Conservation (phyloP, 2,797 vertebrate species). For the Hozukius guyotensis region DNA sequence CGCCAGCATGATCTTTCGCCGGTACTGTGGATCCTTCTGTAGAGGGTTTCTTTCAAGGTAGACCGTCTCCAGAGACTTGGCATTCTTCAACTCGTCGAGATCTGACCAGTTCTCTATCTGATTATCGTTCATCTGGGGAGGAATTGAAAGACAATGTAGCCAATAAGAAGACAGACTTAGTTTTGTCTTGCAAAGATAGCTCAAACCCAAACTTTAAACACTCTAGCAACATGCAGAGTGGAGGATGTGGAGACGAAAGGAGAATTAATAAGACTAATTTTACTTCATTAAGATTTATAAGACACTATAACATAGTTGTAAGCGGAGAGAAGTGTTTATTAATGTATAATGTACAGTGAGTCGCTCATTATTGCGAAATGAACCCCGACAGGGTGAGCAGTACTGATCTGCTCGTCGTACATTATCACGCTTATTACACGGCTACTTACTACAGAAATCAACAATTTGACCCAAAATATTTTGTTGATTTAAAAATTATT, state of each 20-base stretch:
- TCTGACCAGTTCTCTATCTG: slow-evolving; percentile 97
- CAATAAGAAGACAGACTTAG: neutral
- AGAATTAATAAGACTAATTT: neutral
- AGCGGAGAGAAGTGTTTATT: neutral
- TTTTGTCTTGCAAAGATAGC: neutral
- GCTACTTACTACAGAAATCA: too few relatives aligned
- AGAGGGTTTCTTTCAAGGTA: slow-evolving; percentile 97
- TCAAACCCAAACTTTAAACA: neutral
- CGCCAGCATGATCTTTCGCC: slow-evolving; percentile 97
- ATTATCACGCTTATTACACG: too few relatives aligned
- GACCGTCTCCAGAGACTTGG: slow-evolving; percentile 92
- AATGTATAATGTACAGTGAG: neutral
- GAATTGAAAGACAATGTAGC: neutral
- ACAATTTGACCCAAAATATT: too few relatives aligned
- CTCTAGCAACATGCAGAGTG: neutral
- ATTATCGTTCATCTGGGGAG: slow-evolving; percentile 96
- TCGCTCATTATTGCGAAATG: too few relatives aligned
- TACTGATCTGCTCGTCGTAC: too few relatives aligned
- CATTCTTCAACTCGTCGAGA: slow-evolving; percentile 95
- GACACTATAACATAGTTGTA: neutral
- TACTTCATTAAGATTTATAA: neutral
- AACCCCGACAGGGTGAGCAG: too few relatives aligned
- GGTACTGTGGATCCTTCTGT: slow-evolving; percentile 97
- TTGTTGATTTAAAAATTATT: too few relatives aligned
- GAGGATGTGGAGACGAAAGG: neutral